phyloP scores from a whole-genome alignment of 2,113 vertebrate species.

The Coreoperca whiteheadi region DNA sequence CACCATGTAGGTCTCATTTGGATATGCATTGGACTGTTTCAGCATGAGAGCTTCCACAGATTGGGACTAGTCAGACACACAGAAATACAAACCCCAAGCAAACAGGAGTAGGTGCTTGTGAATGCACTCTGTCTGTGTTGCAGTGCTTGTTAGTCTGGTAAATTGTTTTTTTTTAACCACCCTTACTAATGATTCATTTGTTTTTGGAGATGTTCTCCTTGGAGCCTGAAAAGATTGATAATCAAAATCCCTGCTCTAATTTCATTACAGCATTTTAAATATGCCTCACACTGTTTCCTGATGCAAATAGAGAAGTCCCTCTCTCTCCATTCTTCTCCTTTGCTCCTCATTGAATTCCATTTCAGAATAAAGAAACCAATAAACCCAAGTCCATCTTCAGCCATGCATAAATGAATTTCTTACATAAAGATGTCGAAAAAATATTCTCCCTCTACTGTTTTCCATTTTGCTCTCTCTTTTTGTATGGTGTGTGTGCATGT shows the following conservation, averaged over 20 bases:
- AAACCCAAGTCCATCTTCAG: constrained; percentile 53
- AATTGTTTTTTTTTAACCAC: constrained; percentile 25
- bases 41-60: constrained; percentile 24
- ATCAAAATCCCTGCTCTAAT: constrained; percentile 57
- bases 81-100: constrained; percentile 20
- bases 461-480: constrained; percentile 44
- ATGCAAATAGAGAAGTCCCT: constrained; percentile 25
- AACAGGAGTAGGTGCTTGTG: constrained; percentile 33
- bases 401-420: constrained; percentile 57
- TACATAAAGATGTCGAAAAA: constrained; percentile 56
- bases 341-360: constrained; percentile 18
- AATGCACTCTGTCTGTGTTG: constrained; percentile 29
- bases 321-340: constrained; percentile 1
- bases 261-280: constrained; percentile 56
- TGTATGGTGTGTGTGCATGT: constrained; percentile 28
- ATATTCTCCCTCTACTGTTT: constrained; percentile 46
- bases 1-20: constrained; percentile 24
- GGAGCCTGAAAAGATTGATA: constrained; percentile 41
- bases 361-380: constrained; percentile 59
- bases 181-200: constrained; percentile 61
- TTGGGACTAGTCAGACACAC: constrained; percentile 1
- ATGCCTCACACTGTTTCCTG: constrained; percentile 38
- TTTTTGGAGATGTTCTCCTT: constrained; percentile 61
- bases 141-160: constrained; percentile 52
- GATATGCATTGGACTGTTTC: constrained; percentile 41